Evolutionary conservation across 2,113 vertebrate species (phyloP), one percentile per base, ranked within the genome.

Genomic region (Rutilus rutilus): DNA sequence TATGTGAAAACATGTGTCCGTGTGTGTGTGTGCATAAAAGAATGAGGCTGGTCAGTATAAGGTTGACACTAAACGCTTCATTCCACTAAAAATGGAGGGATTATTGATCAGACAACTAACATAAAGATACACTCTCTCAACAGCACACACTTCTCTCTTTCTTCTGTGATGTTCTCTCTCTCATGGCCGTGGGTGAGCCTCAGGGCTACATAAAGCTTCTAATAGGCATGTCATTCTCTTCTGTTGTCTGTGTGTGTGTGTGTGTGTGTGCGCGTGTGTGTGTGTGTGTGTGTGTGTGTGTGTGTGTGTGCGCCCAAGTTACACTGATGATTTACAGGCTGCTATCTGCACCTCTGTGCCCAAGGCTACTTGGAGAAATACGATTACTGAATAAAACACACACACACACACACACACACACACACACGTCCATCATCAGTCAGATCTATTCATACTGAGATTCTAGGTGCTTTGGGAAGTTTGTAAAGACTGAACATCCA

Each of bases 341-440:
- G 96, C 94, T 95, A 95, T 94, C 94, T 96, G 93, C 93, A 94
- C 95, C 95, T 92, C 91, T 86, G 95, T 89, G 95, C 92, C 96
- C 96, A 95, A 90, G 93, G 96, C 95, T 93, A 95, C 92, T 94
- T 87, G 90, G 93, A 95, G 95, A 97, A 97, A 98, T 97, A 96
- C 96, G 96, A 97, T 98, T 97, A 97, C 94, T 93, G 95, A 95
- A 95, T 96, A 95, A 96, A 96, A 97, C 95, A 80, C 62, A 83
- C 71, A 65, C n/a, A 64, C 62, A 64, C 67, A 80, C 62, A 83
- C 71, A 33, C n/a, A 64, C 62, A 87, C 74, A 33, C n/a, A 64
- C 62, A 64, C 67, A 80, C 62, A 83, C 71, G n/a, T 33, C 59
- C 27, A 59, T 76, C 25, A 75, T 81, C 60, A 82, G 62, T 52